Evolutionary conservation across 2,888 invertebrate genomes (phyloP), one percentile per base, ranked within the genome.

Genomic region (Calliphora vomitoria): DNA sequence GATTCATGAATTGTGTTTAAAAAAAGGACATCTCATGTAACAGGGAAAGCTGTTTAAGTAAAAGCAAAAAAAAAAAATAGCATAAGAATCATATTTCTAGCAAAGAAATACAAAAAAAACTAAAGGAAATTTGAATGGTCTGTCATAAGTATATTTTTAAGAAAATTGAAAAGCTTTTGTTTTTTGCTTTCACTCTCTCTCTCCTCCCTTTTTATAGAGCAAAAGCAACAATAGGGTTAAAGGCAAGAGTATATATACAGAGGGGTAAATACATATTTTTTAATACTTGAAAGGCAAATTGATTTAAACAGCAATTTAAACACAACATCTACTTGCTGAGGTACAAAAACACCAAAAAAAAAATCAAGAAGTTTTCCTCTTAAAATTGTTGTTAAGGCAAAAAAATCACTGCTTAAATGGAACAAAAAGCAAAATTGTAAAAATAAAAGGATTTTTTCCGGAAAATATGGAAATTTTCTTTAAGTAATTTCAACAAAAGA

Each of bases 81-180:
- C 47, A 62, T 78, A 87, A 83, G 85, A 85, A 87, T 87, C 85
- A 87, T 87, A 87, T 85, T 87, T 87, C 85, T 87, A 44, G 41
- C 4, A 60, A 41, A 38, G 25, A 44, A 74, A 72, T 72, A 72
- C 4, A 64, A 71, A 72, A 79, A 71, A 60, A 50, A 55, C 13
- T 47, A 53, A 86, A 86, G 88, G 88, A 89, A 89, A 89, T 89
- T 89, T 88, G 89, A 88, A 89, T 89, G 89, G 88, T 87, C 85
- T 87, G 87, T 85, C 87, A 87, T 85, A 79, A 87, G 85, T 69
- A 82, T 79, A 79, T 84, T 84, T 85, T 87, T 82, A 47, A 64
- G 82, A 79, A 85, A 87, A 87, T 85, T 87, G 85, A 87, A 87
- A 87, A 87, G 82, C 78, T 87, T 84, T 79, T 74, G 62, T 79